Evolutionary conservation across 2,797 vertebrate species (phyloP).

Genomic region (Myioborus miniatus): DNA sequence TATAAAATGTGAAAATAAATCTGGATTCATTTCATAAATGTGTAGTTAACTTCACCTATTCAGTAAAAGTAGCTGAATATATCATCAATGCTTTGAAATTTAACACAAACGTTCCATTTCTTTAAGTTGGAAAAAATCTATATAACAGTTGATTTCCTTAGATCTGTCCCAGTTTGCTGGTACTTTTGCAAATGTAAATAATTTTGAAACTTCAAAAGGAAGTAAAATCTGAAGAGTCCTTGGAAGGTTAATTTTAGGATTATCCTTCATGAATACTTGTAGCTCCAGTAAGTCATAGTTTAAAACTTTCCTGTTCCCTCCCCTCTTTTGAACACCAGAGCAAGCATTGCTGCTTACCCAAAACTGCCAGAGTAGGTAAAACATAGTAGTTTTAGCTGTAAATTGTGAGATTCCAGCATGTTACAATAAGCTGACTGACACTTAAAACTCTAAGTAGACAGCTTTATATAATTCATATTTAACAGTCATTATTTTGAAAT

Average conservation of each 20-base stretch:
- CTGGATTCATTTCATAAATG: background rate
- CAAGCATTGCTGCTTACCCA: background rate
- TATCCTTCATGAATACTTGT: background rate
- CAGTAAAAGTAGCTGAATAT: background rate
- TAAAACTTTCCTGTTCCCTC: background rate
- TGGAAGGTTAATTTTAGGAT: background rate
- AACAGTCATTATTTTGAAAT: background rate
- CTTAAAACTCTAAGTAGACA: background rate
- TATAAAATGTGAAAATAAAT: background rate
- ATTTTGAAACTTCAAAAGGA: background rate
- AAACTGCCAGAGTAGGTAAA: background rate
- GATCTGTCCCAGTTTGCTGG: background rate
- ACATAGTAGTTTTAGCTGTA: background rate
- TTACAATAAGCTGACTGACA: background rate
- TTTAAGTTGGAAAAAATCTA: background rate
- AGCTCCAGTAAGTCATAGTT: background rate
- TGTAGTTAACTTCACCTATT: background rate
- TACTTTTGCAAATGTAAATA: background rate
- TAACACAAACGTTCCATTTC: background rate
- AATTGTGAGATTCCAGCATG: background rate
- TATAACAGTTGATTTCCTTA: background rate
- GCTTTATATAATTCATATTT: background rate
- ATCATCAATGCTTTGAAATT: background rate
- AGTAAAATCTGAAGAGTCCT: background rate
- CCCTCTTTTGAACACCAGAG: background rate